These are phyloP conservation scores for Mirza zaza DNA, from an alignment of 2,113 vertebrate species.

Conservation along the genomic window DNA sequence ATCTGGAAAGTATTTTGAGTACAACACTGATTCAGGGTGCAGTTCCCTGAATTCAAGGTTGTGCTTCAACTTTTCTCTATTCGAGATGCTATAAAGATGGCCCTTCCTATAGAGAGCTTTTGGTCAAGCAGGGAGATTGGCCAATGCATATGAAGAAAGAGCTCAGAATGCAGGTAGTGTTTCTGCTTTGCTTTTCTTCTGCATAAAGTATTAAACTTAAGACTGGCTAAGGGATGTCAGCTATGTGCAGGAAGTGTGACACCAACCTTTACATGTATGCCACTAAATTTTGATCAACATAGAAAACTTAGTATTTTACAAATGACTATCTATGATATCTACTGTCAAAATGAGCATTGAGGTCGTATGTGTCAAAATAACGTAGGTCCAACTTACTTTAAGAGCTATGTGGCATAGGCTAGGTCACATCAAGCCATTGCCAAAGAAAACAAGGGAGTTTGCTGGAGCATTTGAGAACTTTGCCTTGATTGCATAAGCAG, in stretches of 20 bases:
- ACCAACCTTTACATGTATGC: background rate
- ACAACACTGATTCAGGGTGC: background rate
- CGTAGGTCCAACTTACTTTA: background rate
- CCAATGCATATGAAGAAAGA: background rate
- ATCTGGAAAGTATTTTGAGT: background rate
- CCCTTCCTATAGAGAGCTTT: background rate
- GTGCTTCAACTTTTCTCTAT: background rate
- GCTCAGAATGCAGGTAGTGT: background rate
- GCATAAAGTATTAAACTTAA: background rate
- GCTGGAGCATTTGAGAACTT: constrained; percentile 36
- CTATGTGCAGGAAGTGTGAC: background rate
- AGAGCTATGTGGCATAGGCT: background rate
- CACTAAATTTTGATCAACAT: background rate
- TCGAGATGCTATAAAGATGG: background rate
- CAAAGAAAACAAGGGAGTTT: background rate
- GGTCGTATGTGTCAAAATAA: background rate
- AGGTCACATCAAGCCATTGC: background rate
- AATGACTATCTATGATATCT: background rate
- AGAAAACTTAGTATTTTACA: background rate
- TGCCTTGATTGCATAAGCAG: background rate
- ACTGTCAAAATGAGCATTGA: background rate
- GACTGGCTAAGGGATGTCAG: background rate
- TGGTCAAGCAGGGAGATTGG: background rate
- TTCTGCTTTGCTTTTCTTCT: background rate
- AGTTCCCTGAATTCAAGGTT: background rate